Base-by-base conservation (phyloP, 2,888 invertebrate species). In the Lacanobia wlatinum region DNA sequence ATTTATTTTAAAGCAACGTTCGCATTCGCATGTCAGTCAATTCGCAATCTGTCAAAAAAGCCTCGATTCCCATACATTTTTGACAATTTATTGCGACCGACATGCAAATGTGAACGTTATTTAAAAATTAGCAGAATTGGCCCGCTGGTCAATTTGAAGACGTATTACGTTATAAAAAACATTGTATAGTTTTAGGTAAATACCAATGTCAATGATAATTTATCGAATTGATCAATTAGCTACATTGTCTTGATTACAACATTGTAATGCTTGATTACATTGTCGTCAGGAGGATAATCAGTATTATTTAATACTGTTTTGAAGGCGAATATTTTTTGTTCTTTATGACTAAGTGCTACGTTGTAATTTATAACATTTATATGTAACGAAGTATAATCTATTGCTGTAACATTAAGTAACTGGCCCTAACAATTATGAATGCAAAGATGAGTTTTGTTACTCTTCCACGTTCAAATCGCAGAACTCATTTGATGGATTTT, bases 141-240 rank as follows among this genome's bases (percentile, higher is more conserved):
- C 40, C 40, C 8, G 16, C 7, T n/a, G 14, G 21, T 60, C 34
- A 34, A 53, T 34, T 48, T 10, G 8, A 3, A 40, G 2, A n/a
- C 10, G 2, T 14, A 0, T 52, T n/a, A 58, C 43, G 21, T 60
- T 1, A 34, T 43, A 7, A 14, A 38, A 40, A 63, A n/a, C 12
- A 12, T 28, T 62, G 40, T 18, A 0, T 58, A 58, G 8, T 68
- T 53, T 28, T 34, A 46, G 10, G n/a, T 46, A 8, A 71, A 64
- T 80, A n/a, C 46, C 70, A 67, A 53, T 73, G 63, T 71, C 68
- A 75, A 40, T 48, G 75, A 72, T 84, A 83, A 21, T 69, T 63
- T 75, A 84, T 84, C 84, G 1, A 43, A 62, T 59, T 67, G 48
- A 82, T 77, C 69, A 71, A 82, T 82, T 75, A 61, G 40, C 56